Base-by-base conservation (phyloP, 2,888 invertebrate genomes). In the Netelia melanura region DNA sequence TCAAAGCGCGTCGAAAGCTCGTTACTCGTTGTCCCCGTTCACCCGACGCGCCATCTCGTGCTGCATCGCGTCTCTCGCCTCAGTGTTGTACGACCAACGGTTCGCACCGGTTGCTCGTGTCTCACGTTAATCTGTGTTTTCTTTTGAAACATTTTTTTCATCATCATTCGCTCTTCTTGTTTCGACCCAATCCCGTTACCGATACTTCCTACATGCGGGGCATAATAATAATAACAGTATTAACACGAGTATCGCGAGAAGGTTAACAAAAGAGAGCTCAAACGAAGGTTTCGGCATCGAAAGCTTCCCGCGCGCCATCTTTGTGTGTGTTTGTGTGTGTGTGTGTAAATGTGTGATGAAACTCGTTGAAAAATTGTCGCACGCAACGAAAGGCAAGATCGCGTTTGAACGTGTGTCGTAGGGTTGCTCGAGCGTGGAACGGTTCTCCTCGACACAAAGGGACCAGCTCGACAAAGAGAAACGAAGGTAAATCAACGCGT, bases 21-120 rank as follows among this genome's bases (percentile, higher is more conserved):
- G 62, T 48, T 3, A 30, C 61, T 58, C 75, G 23, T 81, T 77
- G 78, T 68, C 23, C 78, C 25, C 38, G 74, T 72, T 81, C 81
- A 17, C 70, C 83, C 71, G 71, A 62, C 64, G 81, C 78, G 61
- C 65, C 81, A 83, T 76, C 67, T 23, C 61, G 48, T 14, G 48
- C 11, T 48, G 48, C 48, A 14, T 2, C 48, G 48, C 10, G 11
- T 48, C 14, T 48, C 48, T 48, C 48, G 48, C 48, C 14, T 48
- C 77, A 90, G 88, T 89, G 88, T 87, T 90, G 90, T 90, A 89
- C 89, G 48, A 11, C 90, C 90, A 88, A 88, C 89, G 90, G 79
- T 90, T 91, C 88, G 89, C 89, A 90, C 90, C 90, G 91, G 89
- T 89, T 88, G 89, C 82, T 75, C 80, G 68, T 78, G 79, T 76